Evolutionary conservation across 2,888 invertebrate species (phyloP).

Genomic region (Spodoptera picta): DNA sequence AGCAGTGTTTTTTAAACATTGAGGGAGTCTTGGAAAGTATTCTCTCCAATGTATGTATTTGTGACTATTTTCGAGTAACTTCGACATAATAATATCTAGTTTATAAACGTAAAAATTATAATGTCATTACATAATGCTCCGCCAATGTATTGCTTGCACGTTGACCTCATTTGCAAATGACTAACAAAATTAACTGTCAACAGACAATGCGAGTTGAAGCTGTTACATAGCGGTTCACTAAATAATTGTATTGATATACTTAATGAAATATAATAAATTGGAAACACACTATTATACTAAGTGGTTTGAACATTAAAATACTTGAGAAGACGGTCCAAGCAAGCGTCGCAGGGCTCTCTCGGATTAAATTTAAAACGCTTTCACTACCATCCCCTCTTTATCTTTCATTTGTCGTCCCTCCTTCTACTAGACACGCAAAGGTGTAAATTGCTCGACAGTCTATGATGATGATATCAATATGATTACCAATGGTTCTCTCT

Average conservation of each 20-base stretch:
- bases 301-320: slow-evolving; percentile 28
- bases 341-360: slow-evolving; percentile 69
- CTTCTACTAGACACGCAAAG: slow-evolving; percentile 49
- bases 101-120: slow-evolving; percentile 37
- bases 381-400: slow-evolving; percentile 67
- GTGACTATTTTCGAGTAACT: slow-evolving; percentile 15
- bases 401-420: slow-evolving; percentile 53
- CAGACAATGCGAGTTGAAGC: slow-evolving; percentile 51
- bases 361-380: slow-evolving; percentile 82
- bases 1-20: no score
- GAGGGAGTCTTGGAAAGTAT: no score
- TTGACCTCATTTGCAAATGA: slow-evolving; percentile 65
- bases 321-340: slow-evolving; percentile 66
- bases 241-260: slow-evolving; percentile 51
- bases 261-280: slow-evolving; percentile 44
- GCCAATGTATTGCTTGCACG: slow-evolving; percentile 58
- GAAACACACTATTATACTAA: slow-evolving; percentile 44
- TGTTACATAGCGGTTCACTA: slow-evolving; percentile 50
- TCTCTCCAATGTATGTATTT: slow-evolving; percentile 4
- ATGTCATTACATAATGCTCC: slow-evolving; percentile 57
- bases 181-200: slow-evolving; percentile 58
- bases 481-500: slow-evolving; percentile 6
- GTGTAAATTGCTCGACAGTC: slow-evolving; percentile 67
- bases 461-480: slow-evolving; percentile 31
- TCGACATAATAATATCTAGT: slow-evolving; percentile 4